Conservation (phyloP, 2,113 vertebrate species). For the Daubentonia madagascariensis region DNA sequence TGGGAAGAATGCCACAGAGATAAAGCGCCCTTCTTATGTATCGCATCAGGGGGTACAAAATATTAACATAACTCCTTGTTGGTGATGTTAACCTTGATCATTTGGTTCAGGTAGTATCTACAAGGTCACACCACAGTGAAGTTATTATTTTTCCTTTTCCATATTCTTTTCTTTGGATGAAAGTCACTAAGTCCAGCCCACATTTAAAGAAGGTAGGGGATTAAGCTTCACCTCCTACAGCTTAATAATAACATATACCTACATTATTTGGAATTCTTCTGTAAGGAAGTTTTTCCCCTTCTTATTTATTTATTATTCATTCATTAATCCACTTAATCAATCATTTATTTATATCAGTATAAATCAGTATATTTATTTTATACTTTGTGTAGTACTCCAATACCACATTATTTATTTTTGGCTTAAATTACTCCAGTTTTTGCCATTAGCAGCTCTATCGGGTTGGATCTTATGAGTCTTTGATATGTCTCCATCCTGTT, state of each 20-base stretch:
- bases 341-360: background rate
- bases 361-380: background rate
- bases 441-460: background rate
- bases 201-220: background rate
- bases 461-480: background rate
- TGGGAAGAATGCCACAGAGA: background rate
- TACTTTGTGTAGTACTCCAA: background rate
- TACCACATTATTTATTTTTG: background rate
- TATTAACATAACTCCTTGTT: background rate
- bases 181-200: background rate
- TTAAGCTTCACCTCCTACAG: background rate
- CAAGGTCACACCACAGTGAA: background rate
- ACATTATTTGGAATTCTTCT: background rate
- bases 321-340: background rate
- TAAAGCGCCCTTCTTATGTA: background rate
- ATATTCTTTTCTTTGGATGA: background rate
- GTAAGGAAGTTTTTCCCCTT: background rate
- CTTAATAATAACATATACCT: background rate
- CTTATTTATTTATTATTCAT: background rate
- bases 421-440: background rate
- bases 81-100: background rate
- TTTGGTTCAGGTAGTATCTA: background rate
- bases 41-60: background rate
- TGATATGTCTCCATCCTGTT: background rate
- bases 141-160: background rate